Conservation (phyloP, 2,888 invertebrate species). For the Deilephila elpenor region DNA sequence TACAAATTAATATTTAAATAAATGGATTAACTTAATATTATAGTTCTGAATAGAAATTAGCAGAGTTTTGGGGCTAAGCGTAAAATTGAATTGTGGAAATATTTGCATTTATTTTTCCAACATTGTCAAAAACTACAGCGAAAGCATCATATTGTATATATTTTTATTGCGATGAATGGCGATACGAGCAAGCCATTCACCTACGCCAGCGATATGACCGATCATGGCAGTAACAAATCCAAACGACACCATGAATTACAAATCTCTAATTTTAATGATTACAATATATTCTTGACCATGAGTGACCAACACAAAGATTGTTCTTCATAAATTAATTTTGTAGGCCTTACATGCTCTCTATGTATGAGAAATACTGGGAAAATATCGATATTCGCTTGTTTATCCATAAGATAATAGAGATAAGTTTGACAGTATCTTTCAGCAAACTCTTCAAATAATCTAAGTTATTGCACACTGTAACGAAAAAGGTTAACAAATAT, state of each 20-base stretch:
- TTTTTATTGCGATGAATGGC: too few relatives aligned
- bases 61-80: too few relatives aligned
- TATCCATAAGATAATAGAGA: slow-evolving; percentile 32
- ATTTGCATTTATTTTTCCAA: too few relatives aligned
- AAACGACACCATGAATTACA: too few relatives aligned
- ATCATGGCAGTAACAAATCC: too few relatives aligned
- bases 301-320: neutral
- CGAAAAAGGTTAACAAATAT: neutral
- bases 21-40: neutral
- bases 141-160: too few relatives aligned
- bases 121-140: too few relatives aligned
- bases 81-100: too few relatives aligned
- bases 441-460: slow-evolving; percentile 30
- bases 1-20: neutral
- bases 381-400: slow-evolving; percentile 26
- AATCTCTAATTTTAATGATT: too few relatives aligned
- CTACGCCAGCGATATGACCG: too few relatives aligned
- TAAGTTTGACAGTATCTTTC: slow-evolving; percentile 38
- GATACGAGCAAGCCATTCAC: too few relatives aligned
- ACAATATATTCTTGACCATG: neutral
- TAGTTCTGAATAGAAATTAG: too few relatives aligned
- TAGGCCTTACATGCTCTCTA: neutral
- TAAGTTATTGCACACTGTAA: slow-evolving; percentile 26
- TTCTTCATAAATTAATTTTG: neutral
- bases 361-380: slow-evolving; percentile 18